Evolutionary conservation across 2,797 vertebrate genomes (phyloP).

Genomic region (Pristis pectinata): DNA sequence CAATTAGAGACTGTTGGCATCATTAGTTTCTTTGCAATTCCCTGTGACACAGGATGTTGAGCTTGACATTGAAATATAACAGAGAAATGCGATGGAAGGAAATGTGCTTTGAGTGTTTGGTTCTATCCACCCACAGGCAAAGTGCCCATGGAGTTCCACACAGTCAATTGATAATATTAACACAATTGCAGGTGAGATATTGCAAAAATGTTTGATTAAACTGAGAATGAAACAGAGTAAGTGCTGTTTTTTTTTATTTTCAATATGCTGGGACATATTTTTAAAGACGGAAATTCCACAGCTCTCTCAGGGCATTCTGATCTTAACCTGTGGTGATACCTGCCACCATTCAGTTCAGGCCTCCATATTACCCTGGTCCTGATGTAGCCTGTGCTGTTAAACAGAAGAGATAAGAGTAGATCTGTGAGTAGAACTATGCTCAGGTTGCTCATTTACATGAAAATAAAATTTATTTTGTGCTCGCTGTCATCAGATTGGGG

Average conservation of each 20-base stretch:
- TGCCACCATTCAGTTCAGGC: neutral
- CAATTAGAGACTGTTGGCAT: neutral
- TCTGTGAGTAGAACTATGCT: neutral
- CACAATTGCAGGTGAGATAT: neutral
- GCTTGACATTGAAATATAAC: neutral
- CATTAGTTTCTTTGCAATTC: neutral
- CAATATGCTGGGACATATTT: neutral
- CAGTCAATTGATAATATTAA: neutral
- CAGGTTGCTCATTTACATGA: neutral
- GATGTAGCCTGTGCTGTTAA: neutral
- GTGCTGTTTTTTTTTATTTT: neutral
- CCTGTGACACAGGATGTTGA: neutral
- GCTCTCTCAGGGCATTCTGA: neutral
- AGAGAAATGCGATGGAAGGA: neutral
- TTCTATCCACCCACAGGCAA: neutral
- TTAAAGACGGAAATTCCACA: neutral
- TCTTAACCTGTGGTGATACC: neutral
- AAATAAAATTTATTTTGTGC: neutral
- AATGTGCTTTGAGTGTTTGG: neutral
- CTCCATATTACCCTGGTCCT: neutral
- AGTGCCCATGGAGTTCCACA: neutral
- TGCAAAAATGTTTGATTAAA: neutral
- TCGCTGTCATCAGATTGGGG: neutral
- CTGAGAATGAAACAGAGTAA: neutral
- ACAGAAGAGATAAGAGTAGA: neutral